Percentiles rank a stretch among this genome's conserved stretches.
Conservation (phyloP, 2,888 invertebrate species). For the Phragmatobia fuliginosa region DNA sequence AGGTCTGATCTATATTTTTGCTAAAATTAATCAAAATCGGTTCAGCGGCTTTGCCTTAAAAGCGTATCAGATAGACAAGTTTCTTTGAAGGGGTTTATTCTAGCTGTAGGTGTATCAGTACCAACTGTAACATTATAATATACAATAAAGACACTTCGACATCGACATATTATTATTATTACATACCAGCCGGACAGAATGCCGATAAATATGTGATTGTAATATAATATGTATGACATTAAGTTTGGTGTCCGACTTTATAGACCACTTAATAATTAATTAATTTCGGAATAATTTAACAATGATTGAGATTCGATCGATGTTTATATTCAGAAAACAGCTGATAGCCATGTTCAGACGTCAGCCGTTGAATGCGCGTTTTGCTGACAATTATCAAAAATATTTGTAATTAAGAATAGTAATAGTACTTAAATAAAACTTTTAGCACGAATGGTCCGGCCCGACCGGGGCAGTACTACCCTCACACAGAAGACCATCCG, state of each 20-base stretch:
- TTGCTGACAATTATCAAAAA: too few relatives aligned
- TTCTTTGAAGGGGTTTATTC: too few relatives aligned
- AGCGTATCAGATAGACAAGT: too few relatives aligned
- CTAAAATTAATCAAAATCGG: too few relatives aligned
- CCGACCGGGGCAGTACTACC: too few relatives aligned
- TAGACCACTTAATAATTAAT: neutral
- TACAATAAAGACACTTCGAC: neutral
- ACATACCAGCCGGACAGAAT: neutral
- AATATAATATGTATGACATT: neutral
- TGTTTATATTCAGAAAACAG: neutral
- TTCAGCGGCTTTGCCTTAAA: too few relatives aligned
- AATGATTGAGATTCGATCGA: neutral
- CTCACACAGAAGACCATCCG: too few relatives aligned
- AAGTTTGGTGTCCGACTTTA: neutral
- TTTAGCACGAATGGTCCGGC: too few relatives aligned
- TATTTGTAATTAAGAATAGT: too few relatives aligned
- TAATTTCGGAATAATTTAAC: neutral
- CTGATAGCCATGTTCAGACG: neutral
- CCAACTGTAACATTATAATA: neutral
- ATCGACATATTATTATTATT: neutral
- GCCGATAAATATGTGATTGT: neutral
- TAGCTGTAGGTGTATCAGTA: neutral
- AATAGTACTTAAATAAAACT: too few relatives aligned
- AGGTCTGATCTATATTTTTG: too few relatives aligned
- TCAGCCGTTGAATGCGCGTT: too few relatives aligned